These are phyloP conservation scores for Trochalopteron elliotii DNA, from an alignment of 2,113 vertebrate species.

Conservation along the genomic window DNA sequence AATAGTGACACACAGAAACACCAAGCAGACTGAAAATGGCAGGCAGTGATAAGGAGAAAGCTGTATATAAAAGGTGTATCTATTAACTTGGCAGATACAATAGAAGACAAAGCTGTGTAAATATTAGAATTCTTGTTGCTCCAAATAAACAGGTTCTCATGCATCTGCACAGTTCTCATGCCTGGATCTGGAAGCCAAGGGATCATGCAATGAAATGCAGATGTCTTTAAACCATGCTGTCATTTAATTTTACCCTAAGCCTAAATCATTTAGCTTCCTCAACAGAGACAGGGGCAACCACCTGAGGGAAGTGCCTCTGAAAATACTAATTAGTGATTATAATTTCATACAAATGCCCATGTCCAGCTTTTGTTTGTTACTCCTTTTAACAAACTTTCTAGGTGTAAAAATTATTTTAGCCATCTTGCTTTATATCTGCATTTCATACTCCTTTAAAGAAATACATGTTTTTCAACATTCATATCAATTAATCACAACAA, in stretches of 20 bases:
- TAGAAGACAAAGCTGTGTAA: conserved; percentile 38
- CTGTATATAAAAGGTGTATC: conserved; percentile 2
- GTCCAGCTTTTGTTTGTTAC: neutral
- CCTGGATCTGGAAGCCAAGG: neutral
- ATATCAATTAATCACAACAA: neutral
- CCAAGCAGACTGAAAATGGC: conserved; percentile 15
- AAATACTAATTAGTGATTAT: neutral
- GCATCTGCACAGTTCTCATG: conserved; percentile 2
- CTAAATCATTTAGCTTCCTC: neutral
- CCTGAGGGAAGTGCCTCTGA: neutral
- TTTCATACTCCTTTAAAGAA: neutral
- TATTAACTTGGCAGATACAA: conserved; percentile 38
- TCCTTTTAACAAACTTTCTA: neutral
- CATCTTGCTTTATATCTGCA: neutral
- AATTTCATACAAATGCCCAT: neutral
- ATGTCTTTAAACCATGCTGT: neutral
- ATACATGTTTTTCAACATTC: neutral
- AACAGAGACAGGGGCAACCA: neutral
- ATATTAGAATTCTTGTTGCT: conserved; percentile 5
- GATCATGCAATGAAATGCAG: neutral
- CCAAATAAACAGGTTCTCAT: neutral
- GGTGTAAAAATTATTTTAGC: neutral
- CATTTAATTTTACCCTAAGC: neutral
- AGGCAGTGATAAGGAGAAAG: conserved; percentile 24
- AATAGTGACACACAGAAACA: conserved; percentile 46